phyloP scores from a whole-genome alignment of 2,797 vertebrate species.

The Serranus cabrilla region DNA sequence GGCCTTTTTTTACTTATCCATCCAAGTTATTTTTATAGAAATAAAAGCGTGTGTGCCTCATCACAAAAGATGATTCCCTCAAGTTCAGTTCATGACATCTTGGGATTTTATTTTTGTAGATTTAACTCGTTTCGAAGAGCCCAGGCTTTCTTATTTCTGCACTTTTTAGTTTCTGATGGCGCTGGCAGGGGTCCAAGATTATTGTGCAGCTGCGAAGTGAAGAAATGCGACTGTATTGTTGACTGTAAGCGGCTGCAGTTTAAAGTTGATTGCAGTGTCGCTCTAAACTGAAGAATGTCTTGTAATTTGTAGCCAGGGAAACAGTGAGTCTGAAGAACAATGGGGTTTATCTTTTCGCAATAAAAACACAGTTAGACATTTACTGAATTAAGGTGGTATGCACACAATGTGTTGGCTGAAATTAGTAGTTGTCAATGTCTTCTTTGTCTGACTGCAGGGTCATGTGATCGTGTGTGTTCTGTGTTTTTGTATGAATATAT shows the following conservation, averaged over 20 bases:
- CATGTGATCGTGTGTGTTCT: slow-evolving; percentile 27
- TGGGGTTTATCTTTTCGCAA: slow-evolving; percentile 26
- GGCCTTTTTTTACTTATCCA: neutral
- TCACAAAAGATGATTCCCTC: neutral
- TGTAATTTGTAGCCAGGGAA: slow-evolving; percentile 17
- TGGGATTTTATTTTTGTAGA: neutral
- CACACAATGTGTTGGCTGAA: slow-evolving; percentile 7
- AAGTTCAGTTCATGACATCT: neutral
- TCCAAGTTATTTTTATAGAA: neutral
- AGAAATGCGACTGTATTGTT: neutral
- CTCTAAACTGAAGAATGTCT: slow-evolving; percentile 14
- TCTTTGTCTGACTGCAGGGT: slow-evolving; percentile 31
- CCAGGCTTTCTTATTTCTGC: neutral
- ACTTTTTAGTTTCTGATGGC: neutral
- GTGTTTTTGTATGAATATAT: slow-evolving; percentile 5
- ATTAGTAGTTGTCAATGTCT: slow-evolving; percentile 21
- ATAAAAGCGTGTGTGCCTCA: neutral
- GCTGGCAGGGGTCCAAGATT: neutral
- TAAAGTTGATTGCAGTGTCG: slow-evolving; percentile 10
- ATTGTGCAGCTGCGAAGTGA: neutral
- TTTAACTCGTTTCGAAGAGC: neutral
- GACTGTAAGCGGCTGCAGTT: slow-evolving; percentile 15
- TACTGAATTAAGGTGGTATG: slow-evolving; percentile 31
- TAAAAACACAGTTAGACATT: slow-evolving; percentile 16
- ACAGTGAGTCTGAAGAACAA: slow-evolving; percentile 22